These are phyloP conservation scores for Peromyscus nudipes DNA, from an alignment of 2,797 vertebrate genomes.

Conservation along the genomic window DNA sequence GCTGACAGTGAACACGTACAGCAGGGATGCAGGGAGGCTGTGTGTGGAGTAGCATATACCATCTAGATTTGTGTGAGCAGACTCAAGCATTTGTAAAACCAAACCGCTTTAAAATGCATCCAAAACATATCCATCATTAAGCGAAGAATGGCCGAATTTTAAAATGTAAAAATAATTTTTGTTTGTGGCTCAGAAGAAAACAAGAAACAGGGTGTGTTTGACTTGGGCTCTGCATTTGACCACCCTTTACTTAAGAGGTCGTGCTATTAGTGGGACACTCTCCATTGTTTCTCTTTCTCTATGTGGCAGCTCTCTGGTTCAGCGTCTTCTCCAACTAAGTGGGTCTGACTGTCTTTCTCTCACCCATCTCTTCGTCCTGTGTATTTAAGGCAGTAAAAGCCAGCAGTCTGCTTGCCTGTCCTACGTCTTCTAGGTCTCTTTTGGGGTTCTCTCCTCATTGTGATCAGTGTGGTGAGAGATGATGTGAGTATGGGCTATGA, in stretches of 20 bases:
- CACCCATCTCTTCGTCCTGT: not conserved
- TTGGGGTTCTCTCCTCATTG: not conserved
- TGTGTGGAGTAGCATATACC: not conserved
- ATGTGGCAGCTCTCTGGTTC: not conserved
- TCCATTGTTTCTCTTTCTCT: not conserved
- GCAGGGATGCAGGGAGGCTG: not conserved
- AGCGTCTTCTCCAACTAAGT: not conserved
- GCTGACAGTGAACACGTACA: not conserved
- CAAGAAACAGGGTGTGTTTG: not conserved
- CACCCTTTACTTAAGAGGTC: not conserved
- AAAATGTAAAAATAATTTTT: conserved; percentile 18
- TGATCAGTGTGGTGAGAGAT: not conserved
- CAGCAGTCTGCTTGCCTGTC: not conserved
- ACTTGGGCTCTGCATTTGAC: not conserved
- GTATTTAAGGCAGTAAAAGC: not conserved
- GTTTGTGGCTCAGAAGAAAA: not conserved
- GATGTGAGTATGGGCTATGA: conserved; percentile 18
- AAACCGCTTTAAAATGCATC: not conserved
- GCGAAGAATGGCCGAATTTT: not conserved
- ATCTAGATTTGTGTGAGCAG: not conserved
- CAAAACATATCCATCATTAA: not conserved
- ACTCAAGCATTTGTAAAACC: not conserved
- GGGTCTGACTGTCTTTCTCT: not conserved
- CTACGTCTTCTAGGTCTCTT: not conserved
- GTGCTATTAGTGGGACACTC: not conserved